Percentiles rank a stretch among this genome's conserved stretches.
phyloP scores from a whole-genome alignment of 2,113 vertebrate species.

The Halcyon senegalensis region DNA sequence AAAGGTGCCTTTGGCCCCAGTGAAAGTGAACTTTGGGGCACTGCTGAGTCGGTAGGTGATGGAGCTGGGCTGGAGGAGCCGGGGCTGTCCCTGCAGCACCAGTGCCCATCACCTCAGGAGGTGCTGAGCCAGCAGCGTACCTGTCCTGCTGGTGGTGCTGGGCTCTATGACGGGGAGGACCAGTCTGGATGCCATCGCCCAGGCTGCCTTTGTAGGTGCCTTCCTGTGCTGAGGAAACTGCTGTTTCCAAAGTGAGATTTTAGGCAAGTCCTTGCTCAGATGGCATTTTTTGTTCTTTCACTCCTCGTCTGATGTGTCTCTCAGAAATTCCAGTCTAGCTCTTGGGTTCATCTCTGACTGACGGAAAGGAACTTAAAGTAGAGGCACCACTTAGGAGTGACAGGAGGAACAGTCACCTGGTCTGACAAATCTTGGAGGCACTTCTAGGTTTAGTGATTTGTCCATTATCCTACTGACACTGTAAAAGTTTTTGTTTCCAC shows the following conservation, averaged over 20 bases:
- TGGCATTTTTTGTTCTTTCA: neutral
- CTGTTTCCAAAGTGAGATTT: neutral
- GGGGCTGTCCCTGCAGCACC: neutral
- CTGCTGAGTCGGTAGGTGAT: accelerated
- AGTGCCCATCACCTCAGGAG: neutral
- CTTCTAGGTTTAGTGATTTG: neutral
- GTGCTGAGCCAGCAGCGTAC: neutral
- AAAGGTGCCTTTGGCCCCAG: neutral
- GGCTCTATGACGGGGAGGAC: accelerated
- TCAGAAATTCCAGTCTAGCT: neutral
- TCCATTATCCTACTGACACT: accelerated
- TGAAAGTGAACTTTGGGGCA: neutral
- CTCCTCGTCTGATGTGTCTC: neutral
- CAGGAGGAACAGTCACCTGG: neutral
- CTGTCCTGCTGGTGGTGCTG: too few relatives aligned
- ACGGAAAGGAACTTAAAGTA: neutral
- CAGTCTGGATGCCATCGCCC: neutral
- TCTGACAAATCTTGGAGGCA: too few relatives aligned
- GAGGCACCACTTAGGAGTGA: neutral
- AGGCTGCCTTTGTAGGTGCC: accelerated
- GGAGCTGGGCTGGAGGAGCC: neutral
- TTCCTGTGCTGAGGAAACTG: neutral
- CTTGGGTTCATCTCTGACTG: neutral
- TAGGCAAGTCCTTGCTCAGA: neutral
- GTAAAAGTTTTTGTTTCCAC: neutral